phyloP scores from a whole-genome alignment of 2,113 vertebrate species.

The Ptychochromis oligacanthus region DNA sequence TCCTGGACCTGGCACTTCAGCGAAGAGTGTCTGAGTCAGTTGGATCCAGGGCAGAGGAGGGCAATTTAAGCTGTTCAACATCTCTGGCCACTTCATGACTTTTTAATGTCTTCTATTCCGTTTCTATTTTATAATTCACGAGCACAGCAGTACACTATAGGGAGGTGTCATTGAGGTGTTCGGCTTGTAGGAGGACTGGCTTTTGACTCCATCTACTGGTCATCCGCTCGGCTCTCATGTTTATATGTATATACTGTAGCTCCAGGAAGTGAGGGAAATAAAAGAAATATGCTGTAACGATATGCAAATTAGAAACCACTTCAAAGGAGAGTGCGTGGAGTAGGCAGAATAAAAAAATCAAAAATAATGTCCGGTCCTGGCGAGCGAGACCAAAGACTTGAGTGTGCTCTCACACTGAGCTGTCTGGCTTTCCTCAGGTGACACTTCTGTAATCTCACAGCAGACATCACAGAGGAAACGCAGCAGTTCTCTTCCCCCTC shows the following conservation, averaged over 20 bases:
- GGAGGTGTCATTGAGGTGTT: conserved; percentile 21
- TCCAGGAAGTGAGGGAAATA: conserved; percentile 10
- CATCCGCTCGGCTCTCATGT: conserved; percentile 17
- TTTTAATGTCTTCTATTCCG: conserved; percentile 31
- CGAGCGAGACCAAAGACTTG: conserved; percentile 7
- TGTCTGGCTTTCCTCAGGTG: conserved; percentile 46
- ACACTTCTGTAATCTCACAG: conserved; percentile 41
- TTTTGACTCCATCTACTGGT: conserved; percentile 69
- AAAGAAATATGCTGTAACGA: not conserved
- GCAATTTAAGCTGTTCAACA: conserved; percentile 7
- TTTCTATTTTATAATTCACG: conserved; percentile 45
- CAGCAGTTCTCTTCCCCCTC: conserved; percentile 11
- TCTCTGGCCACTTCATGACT: conserved; percentile 32
- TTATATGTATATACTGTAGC: not conserved
- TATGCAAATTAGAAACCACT: conserved; percentile 30
- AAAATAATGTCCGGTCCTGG: conserved; percentile 37
- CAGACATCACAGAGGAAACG: conserved; percentile 49
- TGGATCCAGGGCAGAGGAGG: not conserved
- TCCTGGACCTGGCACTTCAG: not conserved
- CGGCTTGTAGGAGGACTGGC: conserved; percentile 13
- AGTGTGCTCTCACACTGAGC: conserved; percentile 20
- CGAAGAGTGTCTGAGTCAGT: not conserved
- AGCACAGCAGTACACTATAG: conserved; percentile 2
- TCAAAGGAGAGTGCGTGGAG: conserved; percentile 25
- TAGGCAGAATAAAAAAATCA: conserved; percentile 28